These are phyloP conservation scores for Palythoa grandiflora DNA, from an alignment of 92 coral and sea anemone genomes.

Conservation along the genomic window DNA sequence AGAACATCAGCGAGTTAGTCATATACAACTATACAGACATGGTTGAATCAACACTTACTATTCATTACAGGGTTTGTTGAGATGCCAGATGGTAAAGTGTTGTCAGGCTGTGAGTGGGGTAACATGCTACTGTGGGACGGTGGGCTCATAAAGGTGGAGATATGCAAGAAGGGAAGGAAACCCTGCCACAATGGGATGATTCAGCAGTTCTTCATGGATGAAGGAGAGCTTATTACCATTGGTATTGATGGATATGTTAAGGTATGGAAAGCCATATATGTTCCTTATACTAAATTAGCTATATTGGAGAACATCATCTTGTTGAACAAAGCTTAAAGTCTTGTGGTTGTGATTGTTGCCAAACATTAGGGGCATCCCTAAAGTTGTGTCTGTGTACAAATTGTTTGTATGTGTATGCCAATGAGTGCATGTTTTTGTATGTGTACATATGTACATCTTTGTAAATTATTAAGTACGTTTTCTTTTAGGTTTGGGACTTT, in stretches of 20 bases:
- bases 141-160: constrained; percentile 96
- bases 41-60: neutral
- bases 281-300: too few species aligned
- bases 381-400: neutral
- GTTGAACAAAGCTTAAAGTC: too few species aligned
- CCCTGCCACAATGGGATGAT: constrained; percentile 98
- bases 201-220: constrained; percentile 99
- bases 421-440: neutral
- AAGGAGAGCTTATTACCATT: constrained; percentile 96
- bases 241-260: constrained; percentile 96
- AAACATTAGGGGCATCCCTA: neutral
- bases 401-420: neutral
- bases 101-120: constrained; percentile 99
- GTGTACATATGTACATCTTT: too few species aligned
- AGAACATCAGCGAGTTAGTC: too few species aligned
- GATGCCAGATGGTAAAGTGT: constrained; percentile 97
- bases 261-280: constrained; percentile 39
- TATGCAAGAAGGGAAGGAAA: constrained; percentile 95
- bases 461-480: neutral
- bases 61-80: constrained; percentile 69
- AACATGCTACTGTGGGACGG: constrained; percentile 99
- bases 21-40: too few species aligned
- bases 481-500: constrained; percentile 89
- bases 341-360: too few species aligned
- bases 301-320: too few species aligned